Base-by-base conservation (phyloP, 2,113 vertebrate genomes). In the Oenanthe oenanthe region DNA sequence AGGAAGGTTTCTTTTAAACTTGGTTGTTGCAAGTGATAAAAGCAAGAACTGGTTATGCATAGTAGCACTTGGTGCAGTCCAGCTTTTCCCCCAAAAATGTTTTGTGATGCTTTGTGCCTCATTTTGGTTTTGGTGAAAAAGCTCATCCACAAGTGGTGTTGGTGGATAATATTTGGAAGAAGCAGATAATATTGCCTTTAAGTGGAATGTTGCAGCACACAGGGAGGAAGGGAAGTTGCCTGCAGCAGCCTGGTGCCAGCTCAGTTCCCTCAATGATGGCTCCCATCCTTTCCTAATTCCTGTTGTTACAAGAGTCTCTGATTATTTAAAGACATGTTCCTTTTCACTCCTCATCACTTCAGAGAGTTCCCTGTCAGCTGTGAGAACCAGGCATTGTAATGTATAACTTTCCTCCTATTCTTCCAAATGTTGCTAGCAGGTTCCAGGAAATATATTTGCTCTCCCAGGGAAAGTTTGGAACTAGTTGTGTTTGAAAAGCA, bases 381-480 rank as follows among this genome's bases (percentile, higher is more conserved):
- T 22, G 67, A 93, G 93, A 76, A 54, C 21, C 58, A 10, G 61
- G 26, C 56, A 38, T 10, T 56, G 67, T 12, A 50, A 42, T 70
- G 51, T 67, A 0, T 21, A 90, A 94, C 92, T 96, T 96, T 95
- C 81, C 92, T 91, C 53, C 79, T 19, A 2, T 90, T 92, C 58
- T 79, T 95, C 81, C 89, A 82, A 83, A 40, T 2, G 10, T 60
- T 74, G 75, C 84, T 79, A 29, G 83, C 66, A 56, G 87, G 70
- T 93, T 96, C 95, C 94, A 96, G 87, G 95, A 96, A 96, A 95
- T 79, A 47, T 32, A 47, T 74, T 56, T 94, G 43, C 60, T 94
- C 93, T 97, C 95, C 72, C 78, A 88, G 92, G 40, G 89, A 91
- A 95, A 76, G 60, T 96, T 92, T 93, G 89, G 96, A 97, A 89